Conservation (phyloP, 2,797 vertebrate genomes). For the Botia almorhae region DNA sequence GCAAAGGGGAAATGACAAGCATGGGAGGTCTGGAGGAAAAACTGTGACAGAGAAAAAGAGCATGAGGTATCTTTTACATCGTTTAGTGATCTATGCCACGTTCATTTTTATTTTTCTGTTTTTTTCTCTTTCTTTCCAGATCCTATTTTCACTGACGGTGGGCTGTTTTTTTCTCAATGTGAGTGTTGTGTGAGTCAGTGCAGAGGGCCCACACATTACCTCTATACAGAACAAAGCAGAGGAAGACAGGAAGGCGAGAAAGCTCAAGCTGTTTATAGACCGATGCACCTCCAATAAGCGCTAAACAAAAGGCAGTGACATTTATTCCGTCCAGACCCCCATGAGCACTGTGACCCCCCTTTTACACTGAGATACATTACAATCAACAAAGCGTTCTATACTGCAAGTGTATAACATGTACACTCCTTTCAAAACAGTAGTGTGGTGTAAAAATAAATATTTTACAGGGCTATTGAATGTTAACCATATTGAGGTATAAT, state of each 20-base stretch:
- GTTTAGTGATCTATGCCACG: neutral
- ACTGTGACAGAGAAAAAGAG: slow-evolving; percentile 5
- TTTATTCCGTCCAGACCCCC: neutral
- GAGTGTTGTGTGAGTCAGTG: slow-evolving; percentile 31
- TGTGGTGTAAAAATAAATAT: neutral
- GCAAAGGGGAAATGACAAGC: neutral
- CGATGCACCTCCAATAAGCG: slow-evolving; percentile 14
- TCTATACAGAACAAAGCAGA: slow-evolving; percentile 16
- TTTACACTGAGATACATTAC: neutral
- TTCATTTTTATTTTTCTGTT: slow-evolving; percentile 32
- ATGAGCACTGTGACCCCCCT: neutral
- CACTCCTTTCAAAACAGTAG: neutral
- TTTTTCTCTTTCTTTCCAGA: slow-evolving; percentile 9
- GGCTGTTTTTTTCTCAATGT: slow-evolving; percentile 31
- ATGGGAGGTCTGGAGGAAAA: slow-evolving; percentile 36
- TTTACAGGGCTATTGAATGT: no score
- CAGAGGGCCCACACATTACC: slow-evolving; percentile 14
- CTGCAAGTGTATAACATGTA: no score
- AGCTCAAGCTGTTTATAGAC: slow-evolving; percentile 2
- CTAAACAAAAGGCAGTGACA: neutral
- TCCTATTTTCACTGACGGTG: slow-evolving; percentile 29
- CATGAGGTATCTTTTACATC: slow-evolving; percentile 24
- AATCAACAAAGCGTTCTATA: neutral
- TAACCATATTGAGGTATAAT: no score
- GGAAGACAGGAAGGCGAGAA: slow-evolving; percentile 21